Percentiles rank a stretch among this genome's conserved stretches.
phyloP scores from a whole-genome alignment of 2,797 vertebrate genomes.

The Cryptoprocta ferox region DNA sequence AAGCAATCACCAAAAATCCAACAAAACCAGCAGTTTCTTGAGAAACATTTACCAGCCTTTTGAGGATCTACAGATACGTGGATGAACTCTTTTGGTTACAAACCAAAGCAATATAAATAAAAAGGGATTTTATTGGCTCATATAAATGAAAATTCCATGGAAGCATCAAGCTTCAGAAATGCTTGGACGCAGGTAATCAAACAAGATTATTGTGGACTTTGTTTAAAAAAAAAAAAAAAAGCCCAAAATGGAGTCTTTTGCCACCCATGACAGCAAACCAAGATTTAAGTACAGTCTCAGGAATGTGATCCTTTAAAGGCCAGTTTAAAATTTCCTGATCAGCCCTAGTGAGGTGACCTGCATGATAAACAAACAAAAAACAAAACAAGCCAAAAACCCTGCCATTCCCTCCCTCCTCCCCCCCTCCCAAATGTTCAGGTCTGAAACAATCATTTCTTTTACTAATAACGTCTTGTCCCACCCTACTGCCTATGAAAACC shows the following conservation, averaged over 20 bases:
- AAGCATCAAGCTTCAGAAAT: background rate
- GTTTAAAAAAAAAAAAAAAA: background rate
- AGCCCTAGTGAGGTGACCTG: background rate
- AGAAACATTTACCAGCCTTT: background rate
- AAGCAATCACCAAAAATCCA: background rate
- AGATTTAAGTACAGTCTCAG: background rate
- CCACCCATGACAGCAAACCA: background rate
- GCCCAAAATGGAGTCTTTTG: background rate
- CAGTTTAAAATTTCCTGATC: background rate
- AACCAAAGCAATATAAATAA: constrained; percentile 34
- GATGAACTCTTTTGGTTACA: background rate
- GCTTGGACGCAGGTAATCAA: background rate
- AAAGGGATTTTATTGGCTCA: background rate
- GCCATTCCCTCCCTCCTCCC: background rate
- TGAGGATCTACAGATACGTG: background rate
- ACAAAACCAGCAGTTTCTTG: background rate
- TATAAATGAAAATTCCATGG: background rate
- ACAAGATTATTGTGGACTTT: background rate
- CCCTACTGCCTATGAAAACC: background rate
- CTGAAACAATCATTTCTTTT: background rate
- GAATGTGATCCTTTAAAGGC: background rate
- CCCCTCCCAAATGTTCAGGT: background rate
- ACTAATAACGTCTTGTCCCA: background rate
- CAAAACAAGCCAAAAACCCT: background rate
- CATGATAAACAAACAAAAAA: background rate